Conservation (phyloP, 2,113 vertebrate genomes). For the Tenebrosternarchus preto region DNA sequence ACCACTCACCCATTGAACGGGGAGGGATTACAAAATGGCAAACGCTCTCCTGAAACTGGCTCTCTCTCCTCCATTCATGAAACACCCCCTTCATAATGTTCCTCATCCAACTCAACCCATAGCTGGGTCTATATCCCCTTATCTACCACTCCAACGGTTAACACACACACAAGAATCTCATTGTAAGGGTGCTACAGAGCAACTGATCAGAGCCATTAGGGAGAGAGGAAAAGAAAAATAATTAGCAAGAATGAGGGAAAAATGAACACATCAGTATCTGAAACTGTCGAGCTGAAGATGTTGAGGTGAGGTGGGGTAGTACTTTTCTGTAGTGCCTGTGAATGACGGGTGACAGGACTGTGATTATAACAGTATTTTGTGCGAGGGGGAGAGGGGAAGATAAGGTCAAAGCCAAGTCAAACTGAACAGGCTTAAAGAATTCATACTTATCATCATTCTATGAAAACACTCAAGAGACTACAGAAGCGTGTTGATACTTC, state of each 20-base stretch:
- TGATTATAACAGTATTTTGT: not conserved
- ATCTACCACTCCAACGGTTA: not conserved
- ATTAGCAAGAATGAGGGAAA: not conserved
- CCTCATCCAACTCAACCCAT: not conserved
- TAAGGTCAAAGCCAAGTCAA: not conserved
- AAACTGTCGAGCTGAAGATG: not conserved
- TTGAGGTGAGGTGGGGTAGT: not conserved
- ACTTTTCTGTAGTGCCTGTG: not conserved
- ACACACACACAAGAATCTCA: constrained; percentile 7
- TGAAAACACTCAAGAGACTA: constrained; percentile 5
- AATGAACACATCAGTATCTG: not conserved
- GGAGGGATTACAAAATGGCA: constrained; percentile 18
- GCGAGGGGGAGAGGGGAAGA: not conserved
- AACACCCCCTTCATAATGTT: not conserved
- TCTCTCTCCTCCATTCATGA: not conserved
- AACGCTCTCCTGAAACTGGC: not conserved
- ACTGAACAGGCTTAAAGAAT: not conserved
- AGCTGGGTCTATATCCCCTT: not conserved
- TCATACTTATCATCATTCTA: not conserved
- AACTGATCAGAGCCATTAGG: not conserved
- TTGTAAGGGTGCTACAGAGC: not conserved
- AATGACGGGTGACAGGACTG: not conserved
- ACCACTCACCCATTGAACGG: constrained; percentile 28
- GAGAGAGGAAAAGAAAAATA: not conserved
- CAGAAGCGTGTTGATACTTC: not conserved